phyloP scores from a whole-genome alignment of 2,113 vertebrate species.

The Rhodinocichla rosea region DNA sequence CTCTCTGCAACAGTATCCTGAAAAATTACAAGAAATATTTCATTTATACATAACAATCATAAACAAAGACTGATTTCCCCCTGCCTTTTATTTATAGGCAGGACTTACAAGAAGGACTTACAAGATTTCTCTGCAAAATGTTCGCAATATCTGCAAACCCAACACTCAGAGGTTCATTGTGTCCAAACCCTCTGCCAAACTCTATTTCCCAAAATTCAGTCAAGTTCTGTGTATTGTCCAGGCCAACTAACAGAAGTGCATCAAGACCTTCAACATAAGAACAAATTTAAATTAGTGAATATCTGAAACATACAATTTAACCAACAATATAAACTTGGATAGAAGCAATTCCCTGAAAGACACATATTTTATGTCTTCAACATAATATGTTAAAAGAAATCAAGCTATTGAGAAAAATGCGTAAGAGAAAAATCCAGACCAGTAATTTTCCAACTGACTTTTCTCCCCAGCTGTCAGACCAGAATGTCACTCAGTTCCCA shows the following conservation, averaged over 20 bases:
- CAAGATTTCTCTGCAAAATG: conserved; percentile 78
- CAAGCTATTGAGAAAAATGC: not conserved
- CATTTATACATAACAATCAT: not conserved
- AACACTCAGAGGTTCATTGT: conserved; percentile 75
- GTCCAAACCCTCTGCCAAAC: conserved; percentile 85
- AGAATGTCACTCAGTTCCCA: not conserved
- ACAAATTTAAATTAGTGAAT: not conserved
- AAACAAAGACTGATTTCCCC: not conserved
- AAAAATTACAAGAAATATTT: not conserved
- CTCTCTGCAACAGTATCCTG: conserved; percentile 78
- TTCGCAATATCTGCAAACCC: conserved; percentile 74
- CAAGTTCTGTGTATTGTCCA: conserved; percentile 73
- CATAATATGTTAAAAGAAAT: not conserved
- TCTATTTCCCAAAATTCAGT: conserved; percentile 81
- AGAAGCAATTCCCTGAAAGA: not conserved
- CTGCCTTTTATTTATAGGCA: not conserved
- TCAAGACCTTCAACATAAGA: conserved; percentile 73
- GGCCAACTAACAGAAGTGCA: conserved; percentile 77
- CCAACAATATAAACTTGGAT: not conserved
- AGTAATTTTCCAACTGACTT: not conserved
- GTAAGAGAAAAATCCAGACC: not conserved
- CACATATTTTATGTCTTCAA: not conserved
- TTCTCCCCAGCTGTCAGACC: not conserved
- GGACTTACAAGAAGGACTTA: conserved; percentile 83
- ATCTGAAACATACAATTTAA: not conserved